Percentiles rank a stretch among this genome's conserved stretches.
These are phyloP conservation scores for Gryon sp. DNA, from an alignment of 1,140 invertebrate genomes.

Conservation along the genomic window DNA sequence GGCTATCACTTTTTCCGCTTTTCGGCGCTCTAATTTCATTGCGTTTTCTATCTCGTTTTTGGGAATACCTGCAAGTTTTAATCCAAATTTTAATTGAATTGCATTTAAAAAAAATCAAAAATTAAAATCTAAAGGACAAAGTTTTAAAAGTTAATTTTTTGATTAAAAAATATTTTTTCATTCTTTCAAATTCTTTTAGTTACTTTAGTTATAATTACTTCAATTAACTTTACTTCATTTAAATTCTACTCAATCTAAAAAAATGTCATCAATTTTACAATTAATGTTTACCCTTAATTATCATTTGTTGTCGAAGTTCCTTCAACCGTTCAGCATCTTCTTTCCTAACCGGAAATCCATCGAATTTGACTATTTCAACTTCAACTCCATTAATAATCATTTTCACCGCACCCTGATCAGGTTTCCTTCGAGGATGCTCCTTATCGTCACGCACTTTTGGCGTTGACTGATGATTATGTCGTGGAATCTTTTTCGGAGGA, in stretches of 20 bases:
- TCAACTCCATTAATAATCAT: conserved; percentile 83
- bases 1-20: conserved; percentile 85
- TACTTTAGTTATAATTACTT: too few relatives aligned
- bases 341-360: conserved; percentile 86
- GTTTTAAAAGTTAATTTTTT: too few relatives aligned
- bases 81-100: conserved; percentile 14
- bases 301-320: conserved; percentile 82
- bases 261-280: too few relatives aligned
- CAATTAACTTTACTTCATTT: too few relatives aligned
- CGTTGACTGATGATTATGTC: conserved; percentile 40
- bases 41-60: conserved; percentile 83
- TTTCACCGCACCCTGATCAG: conserved; percentile 75
- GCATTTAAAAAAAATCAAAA: background rate
- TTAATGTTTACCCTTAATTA: conserved; percentile 81
- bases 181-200: too few relatives aligned
- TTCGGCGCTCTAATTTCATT: conserved; percentile 85
- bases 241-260: too few relatives aligned
- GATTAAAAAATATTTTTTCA: too few relatives aligned
- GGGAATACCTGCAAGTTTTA: conserved; percentile 78
- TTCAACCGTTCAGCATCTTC: conserved; percentile 85
- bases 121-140: too few relatives aligned
- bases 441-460: conserved; percentile 71
- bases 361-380: conserved; percentile 82
- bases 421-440: conserved; percentile 79
- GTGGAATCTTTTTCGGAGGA: conserved; percentile 27